A percentile compares a stretch with the other conserved stretches of the same genome.
These are phyloP conservation scores for Corythornis leucogaster DNA, from an alignment of 2,797 vertebrate species.

Conservation along the genomic window DNA sequence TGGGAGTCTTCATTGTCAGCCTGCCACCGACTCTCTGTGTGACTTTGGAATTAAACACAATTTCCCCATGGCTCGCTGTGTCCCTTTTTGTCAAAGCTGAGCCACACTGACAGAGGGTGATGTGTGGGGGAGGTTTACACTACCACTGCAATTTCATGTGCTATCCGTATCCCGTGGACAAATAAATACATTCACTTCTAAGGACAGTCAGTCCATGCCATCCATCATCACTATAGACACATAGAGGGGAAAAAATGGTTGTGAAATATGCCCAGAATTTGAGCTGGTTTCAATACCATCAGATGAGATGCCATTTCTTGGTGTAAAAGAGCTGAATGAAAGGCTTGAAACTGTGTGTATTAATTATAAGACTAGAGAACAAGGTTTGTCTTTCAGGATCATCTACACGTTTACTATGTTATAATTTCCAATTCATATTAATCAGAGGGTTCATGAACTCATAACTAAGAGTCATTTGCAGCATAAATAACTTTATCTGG, in stretches of 20 bases:
- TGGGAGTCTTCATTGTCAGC: slow-evolving; percentile 60
- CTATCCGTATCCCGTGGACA: slow-evolving; percentile 67
- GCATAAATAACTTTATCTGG: slow-evolving; percentile 49
- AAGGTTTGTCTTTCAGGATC: slow-evolving; percentile 27
- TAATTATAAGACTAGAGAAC: slow-evolving; percentile 31
- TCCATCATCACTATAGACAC: slow-evolving; percentile 69
- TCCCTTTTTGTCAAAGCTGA: slow-evolving; percentile 73
- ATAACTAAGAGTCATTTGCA: slow-evolving; percentile 46
- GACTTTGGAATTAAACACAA: slow-evolving; percentile 75
- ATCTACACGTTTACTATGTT: slow-evolving; percentile 41
- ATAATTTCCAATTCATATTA: slow-evolving; percentile 68
- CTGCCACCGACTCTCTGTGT: slow-evolving; percentile 62
- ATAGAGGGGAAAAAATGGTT: slow-evolving; percentile 41
- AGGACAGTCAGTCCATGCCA: slow-evolving; percentile 64
- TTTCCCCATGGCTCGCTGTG: slow-evolving; percentile 65
- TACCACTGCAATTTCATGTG: slow-evolving; percentile 68
- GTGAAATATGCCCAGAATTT: slow-evolving; percentile 58
- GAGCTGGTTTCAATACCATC: background rate
- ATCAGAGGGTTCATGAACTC: slow-evolving; percentile 54
- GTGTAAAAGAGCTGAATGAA: slow-evolving; percentile 30
- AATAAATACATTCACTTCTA: slow-evolving; percentile 72
- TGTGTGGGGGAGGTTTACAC: slow-evolving; percentile 71
- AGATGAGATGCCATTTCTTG: slow-evolving; percentile 33
- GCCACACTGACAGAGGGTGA: slow-evolving; percentile 69
- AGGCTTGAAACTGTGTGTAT: background rate